phyloP scores from a whole-genome alignment of 1,140 invertebrate genomes.

The Agrypnia vestita region DNA sequence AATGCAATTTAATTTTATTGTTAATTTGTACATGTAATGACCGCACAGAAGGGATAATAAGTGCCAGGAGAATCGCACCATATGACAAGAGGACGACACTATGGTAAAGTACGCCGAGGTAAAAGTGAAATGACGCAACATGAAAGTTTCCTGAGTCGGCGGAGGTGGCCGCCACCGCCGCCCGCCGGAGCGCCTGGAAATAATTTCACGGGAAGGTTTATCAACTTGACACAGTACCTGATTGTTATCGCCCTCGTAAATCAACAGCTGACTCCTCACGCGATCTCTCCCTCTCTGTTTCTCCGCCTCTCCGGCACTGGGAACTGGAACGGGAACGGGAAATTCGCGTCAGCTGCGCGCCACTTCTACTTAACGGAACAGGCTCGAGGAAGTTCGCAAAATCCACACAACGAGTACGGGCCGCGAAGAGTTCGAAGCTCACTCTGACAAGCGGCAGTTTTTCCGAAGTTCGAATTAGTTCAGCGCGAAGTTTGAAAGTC shows the following conservation, averaged over 20 bases:
- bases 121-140: no score
- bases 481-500: slow-evolving; percentile 40
- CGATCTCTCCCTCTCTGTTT: slow-evolving; percentile 28
- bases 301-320: slow-evolving; percentile 7
- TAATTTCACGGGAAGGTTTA: slow-evolving; percentile 43
- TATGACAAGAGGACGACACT: no score
- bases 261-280: slow-evolving; percentile 55
- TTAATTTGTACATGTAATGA: no score
- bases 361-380: slow-evolving; percentile 9
- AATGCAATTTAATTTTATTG: no score
- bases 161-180: neutral
- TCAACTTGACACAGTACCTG: slow-evolving; percentile 53
- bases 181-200: slow-evolving; percentile 25
- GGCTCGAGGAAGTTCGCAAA: neutral
- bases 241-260: slow-evolving; percentile 50
- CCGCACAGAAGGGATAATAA: no score
- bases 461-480: slow-evolving; percentile 36
- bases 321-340: neutral
- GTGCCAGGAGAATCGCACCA: no score
- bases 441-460: slow-evolving; percentile 28
- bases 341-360: slow-evolving; percentile 27
- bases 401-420: slow-evolving; percentile 21
- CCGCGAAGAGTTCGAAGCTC: slow-evolving; percentile 12
- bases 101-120: no score
- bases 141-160: neutral